Conservation (phyloP, 1,140 invertebrate genomes). For the Acromyrmex heyeri region DNA sequence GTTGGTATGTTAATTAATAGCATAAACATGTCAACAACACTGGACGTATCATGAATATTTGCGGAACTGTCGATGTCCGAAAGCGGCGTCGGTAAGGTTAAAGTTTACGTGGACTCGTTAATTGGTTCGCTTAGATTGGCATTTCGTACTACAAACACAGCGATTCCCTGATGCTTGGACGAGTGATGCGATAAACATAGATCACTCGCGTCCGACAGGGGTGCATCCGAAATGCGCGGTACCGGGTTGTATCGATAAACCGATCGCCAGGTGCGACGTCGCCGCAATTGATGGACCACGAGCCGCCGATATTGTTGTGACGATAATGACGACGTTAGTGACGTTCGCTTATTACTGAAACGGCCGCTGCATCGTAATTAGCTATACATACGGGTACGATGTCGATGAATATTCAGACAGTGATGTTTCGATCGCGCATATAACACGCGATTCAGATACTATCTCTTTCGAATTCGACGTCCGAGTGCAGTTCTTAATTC, state of each 20-base stretch:
- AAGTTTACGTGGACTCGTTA: conserved; percentile 48
- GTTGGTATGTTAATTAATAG: conserved; percentile 9
- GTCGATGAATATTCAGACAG: conserved; percentile 72
- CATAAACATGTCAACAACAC: background rate
- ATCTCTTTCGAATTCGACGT: background rate
- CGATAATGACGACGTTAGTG: conserved; percentile 75
- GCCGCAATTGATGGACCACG: conserved; percentile 70
- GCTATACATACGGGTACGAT: conserved; percentile 5
- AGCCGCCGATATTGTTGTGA: conserved; percentile 65
- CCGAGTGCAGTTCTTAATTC: background rate
- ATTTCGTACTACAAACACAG: conserved; percentile 57
- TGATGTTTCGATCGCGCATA: background rate
- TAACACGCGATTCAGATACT: conserved; percentile 24
- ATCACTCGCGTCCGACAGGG: conserved; percentile 17
- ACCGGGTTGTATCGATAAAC: conserved; percentile 40
- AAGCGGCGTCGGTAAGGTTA: background rate
- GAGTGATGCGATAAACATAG: conserved; percentile 27
- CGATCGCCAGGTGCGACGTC: conserved; percentile 37
- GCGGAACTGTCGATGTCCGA: background rate
- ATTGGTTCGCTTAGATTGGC: conserved; percentile 62
- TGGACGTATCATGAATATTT: conserved; percentile 26
- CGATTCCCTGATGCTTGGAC: conserved; percentile 48
- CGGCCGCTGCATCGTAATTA: conserved; percentile 71
- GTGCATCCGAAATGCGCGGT: conserved; percentile 31
- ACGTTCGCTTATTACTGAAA: conserved; percentile 69